Percentiles rank a stretch among this genome's conserved stretches.
Evolutionary conservation across 1,140 invertebrate species (phyloP).

Genomic region (Cherax destructor): DNA sequence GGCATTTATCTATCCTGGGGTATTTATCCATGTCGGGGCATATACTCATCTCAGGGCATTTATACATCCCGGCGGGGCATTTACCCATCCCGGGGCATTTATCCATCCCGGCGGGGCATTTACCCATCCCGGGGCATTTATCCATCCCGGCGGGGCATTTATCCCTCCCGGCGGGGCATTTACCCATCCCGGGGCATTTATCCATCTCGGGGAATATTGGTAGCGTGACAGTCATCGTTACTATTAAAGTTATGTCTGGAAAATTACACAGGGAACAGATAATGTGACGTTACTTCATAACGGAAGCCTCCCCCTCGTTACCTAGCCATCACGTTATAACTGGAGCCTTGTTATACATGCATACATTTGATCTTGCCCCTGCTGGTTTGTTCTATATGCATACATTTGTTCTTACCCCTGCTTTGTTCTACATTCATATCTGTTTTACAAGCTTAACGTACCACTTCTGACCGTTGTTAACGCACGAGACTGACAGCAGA

Average conservation of each 20-base stretch:
- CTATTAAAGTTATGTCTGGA: too few relatives aligned
- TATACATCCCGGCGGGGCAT: too few relatives aligned
- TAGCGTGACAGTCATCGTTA: not conserved
- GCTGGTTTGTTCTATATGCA: not conserved
- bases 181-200: not conserved
- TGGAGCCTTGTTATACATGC: not conserved
- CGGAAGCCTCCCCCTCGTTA: not conserved
- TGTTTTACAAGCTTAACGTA: too few relatives aligned
- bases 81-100: not conserved
- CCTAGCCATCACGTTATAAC: not conserved
- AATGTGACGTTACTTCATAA: not conserved
- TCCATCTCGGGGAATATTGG: not conserved
- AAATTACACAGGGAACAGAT: not conserved
- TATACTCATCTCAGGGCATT: not conserved
- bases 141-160: not conserved
- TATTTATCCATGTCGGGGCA: too few relatives aligned
- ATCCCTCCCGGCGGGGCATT: not conserved
- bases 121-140: not conserved
- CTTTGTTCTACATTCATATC: too few relatives aligned
- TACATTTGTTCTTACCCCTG: too few relatives aligned
- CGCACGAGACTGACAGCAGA: too few relatives aligned
- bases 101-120: too few relatives aligned
- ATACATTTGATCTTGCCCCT: not conserved
- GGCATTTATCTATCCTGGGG: not conserved
- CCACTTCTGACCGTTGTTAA: too few relatives aligned